Percentiles rank a stretch among this genome's conserved stretches.
phyloP scores from a whole-genome alignment of 2,113 vertebrate genomes.

The Regulus satrapa region DNA sequence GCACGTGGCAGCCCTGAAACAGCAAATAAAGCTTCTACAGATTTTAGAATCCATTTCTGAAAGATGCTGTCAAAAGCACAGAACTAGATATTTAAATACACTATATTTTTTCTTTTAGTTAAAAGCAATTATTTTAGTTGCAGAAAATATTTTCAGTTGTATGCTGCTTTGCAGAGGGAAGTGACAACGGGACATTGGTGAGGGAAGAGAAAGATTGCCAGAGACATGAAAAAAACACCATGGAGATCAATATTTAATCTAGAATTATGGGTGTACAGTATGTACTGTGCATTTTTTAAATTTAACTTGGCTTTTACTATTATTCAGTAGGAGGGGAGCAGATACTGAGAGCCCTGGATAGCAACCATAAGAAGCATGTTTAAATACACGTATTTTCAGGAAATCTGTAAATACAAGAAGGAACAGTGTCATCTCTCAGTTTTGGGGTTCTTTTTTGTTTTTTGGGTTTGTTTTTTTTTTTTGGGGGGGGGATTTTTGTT shows the following conservation, averaged over 20 bases:
- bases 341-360: constrained; percentile 30
- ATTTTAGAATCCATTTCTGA: neutral
- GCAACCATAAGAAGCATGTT: constrained; percentile 21
- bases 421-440: neutral
- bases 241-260: constrained; percentile 60
- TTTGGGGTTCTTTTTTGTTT: no score
- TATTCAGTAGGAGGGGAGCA: constrained; percentile 50
- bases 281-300: constrained; percentile 55
- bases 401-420: neutral
- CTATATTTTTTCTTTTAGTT: neutral
- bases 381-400: constrained; percentile 43
- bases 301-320: constrained; percentile 62
- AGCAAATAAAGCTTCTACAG: neutral
- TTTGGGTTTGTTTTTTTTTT: no score
- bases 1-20: neutral
- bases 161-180: neutral
- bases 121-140: neutral
- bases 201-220: neutral
- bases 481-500: no score
- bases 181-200: neutral
- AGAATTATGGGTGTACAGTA: constrained; percentile 55
- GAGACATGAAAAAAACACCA: neutral
- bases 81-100: neutral
- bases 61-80: neutral
- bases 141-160: neutral